Conservation (phyloP, 2,888 invertebrate genomes). For the Pachliopta kotzebuea region DNA sequence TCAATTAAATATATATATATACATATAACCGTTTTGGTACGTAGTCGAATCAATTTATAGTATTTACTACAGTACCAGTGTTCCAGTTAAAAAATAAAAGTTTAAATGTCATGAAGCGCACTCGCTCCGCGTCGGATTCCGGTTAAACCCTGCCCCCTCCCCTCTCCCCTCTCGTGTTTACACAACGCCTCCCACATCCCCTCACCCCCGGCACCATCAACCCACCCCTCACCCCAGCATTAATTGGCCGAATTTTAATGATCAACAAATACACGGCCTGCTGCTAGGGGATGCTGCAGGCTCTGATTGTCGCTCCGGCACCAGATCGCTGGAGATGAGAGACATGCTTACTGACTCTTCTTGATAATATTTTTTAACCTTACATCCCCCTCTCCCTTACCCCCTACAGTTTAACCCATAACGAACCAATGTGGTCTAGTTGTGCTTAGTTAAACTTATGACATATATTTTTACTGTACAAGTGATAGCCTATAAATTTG, state of each 20-base stretch:
- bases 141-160: constrained; percentile 35
- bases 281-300: neutral
- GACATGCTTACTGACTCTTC: neutral
- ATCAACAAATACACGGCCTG: constrained; percentile 51
- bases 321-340: neutral
- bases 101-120: constrained; percentile 4
- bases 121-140: constrained; percentile 16
- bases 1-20: too few relatives aligned
- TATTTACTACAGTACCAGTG: too few relatives aligned
- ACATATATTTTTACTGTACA: too few relatives aligned
- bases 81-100: neutral
- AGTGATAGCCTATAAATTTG: too few relatives aligned
- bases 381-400: too few relatives aligned
- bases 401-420: too few relatives aligned
- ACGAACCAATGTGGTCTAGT: too few relatives aligned
- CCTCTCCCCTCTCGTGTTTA: too few relatives aligned
- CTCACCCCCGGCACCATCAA: constrained; percentile 34
- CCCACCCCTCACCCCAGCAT: constrained; percentile 39
- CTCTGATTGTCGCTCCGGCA: neutral
- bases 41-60: too few relatives aligned
- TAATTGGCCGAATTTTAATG: constrained; percentile 68
- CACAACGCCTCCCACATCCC: neutral
- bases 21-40: too few relatives aligned
- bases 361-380: too few relatives aligned
- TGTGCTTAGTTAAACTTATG: too few relatives aligned